Base-by-base conservation (phyloP, 2,113 vertebrate species). In the Anseranas semipalmata region DNA sequence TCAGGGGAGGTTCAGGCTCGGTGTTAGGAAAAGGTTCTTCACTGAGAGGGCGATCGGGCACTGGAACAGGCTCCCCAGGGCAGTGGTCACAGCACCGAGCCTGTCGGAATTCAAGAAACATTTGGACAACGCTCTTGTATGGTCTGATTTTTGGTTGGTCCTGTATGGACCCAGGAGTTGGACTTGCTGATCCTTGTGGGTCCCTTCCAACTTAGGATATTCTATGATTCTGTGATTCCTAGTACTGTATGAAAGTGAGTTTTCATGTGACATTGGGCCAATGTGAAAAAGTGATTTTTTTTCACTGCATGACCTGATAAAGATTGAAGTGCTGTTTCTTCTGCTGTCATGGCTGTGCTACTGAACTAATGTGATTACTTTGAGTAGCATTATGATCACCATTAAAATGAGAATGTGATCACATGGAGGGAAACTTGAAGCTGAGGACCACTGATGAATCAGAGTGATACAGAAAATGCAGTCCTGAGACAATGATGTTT, bases 291-390 rank as follows among this genome's bases (percentile, higher is more conserved):
- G 12, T 14, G 15, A 0, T 2, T 28, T 32, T 62, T 75, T 91
- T 79, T 63, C 37, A 41, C 15, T 16, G 6, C 58, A 8, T 76
- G 41, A 45, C 0, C 0, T 72, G 35, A 43, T 39, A 58, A 17
- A 67, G 12, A 28, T 13, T 27, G 60, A 89, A 68, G 10, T 33
- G 7, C 3, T 62, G 10, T 89, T 91, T 91, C 37, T 80, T 72
- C 9, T 66, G 0, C 39, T 70, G 15, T 48, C 18, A 7, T 9
- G 8, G 15, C 25, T 71, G n/a, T 77, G 37, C 37, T 90, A 22
- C 33, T 66, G 27, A 25, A 65, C 45, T 87, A 24, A 21, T 66
- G 73, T 55, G 37, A 27, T 73, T 82, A 52, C 8, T 56, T n/a
- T 32, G n/a, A 84, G 62, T 70, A 68, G 10, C 11, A 24, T 81